Evolutionary conservation across 37 sponge, comb jelly and placozoan genomes (phyloP), one percentile per base, ranked within the genome.

Genomic region (Crambe crambe): DNA sequence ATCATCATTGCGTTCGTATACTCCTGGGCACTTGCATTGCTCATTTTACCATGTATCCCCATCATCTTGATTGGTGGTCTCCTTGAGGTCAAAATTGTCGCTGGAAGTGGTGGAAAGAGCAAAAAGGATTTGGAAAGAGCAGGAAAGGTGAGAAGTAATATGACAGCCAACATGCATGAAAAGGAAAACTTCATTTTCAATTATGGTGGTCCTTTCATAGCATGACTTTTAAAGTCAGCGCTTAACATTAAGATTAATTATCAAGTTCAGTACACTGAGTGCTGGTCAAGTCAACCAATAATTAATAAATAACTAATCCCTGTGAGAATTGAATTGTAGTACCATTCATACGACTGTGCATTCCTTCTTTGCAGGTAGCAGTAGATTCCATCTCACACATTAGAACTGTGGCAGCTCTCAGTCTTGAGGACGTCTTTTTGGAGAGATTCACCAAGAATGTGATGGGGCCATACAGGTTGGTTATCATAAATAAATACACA

Each of bases 321-420:
- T n/a, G n/a, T n/a, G n/a, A n/a, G n/a, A n/a, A n/a, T n/a, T n/a
- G n/a, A n/a, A n/a, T n/a, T n/a, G n/a, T n/a, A n/a, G n/a, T n/a
- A n/a, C n/a, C n/a, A n/a, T n/a, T n/a, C n/a, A n/a, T n/a, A n/a
- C n/a, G n/a, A n/a, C n/a, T n/a, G n/a, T n/a, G n/a, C n/a, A 4
- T 36, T 5, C 20, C 29, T 18, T 30, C 37, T 1, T 30, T 20
- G 10, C 41, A 92, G 90, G 51, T 95, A 41, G 74, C 89, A 35
- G 75, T 83, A 29, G 92, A 92, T 9, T 87, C 92, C 32, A 65
- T 95, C 25, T 83, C 89, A 3, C 92, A 95, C 78, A 89, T 95
- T 29, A 80, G 89, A 8, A 95, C 95, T 21, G 95, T 95, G 26
- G 90, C 81, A 10, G 31, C 87, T 1, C 86, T 92, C 20, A 70